Base-by-base conservation (phyloP, 2,888 invertebrate genomes). In the Salticus scenicus region DNA sequence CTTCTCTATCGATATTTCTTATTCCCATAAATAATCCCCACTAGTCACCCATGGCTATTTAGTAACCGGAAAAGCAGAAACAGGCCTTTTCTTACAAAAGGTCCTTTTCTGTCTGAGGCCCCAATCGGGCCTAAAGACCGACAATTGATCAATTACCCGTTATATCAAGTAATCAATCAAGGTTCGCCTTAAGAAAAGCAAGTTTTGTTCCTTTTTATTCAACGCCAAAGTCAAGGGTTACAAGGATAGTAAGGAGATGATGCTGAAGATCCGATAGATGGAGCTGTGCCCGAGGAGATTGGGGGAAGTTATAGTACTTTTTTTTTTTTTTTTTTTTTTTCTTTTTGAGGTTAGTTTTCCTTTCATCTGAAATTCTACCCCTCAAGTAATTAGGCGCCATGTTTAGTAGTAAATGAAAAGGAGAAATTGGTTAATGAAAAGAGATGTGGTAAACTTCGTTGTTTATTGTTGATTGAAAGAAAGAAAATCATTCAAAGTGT, bases 101-200 rank as follows among this genome's bases (percentile, higher is more conserved):
- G 20, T 51, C 72, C 24, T 57, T 47, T 57, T 47, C 28, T 67
- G 42, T 63, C 72, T 67, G 70, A n/a, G 47, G 31, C 47, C 71
- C 79, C 79, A 79, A 51, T 72, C 63, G 77, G 37, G 70, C 78
- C 70, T 70, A 63, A 72, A 47, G 72, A 66, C 63, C 66, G 80
- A 67, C 80, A 67, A 80, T 80, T 80, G 80, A 80, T 80, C 80
- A 80, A 80, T 80, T 80, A 73, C 80, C 73, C 80, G 80, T 67
- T 80, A 66, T 57, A 73, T 73, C 73, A 37, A 7, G 33, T 51
- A 64, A 80, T 80, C 80, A 80, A 80, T 80, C 80, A 80, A 30
- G 63, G 31, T 51, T 42, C 30, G 73, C 71, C 71, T 71, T 47
- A 71, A 47, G 71, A 71, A 42, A 33, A 47, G n/a, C 67, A 67